Evolutionary conservation across 1,140 invertebrate species (phyloP).

Genomic region (Pachypeltis micranthus): DNA sequence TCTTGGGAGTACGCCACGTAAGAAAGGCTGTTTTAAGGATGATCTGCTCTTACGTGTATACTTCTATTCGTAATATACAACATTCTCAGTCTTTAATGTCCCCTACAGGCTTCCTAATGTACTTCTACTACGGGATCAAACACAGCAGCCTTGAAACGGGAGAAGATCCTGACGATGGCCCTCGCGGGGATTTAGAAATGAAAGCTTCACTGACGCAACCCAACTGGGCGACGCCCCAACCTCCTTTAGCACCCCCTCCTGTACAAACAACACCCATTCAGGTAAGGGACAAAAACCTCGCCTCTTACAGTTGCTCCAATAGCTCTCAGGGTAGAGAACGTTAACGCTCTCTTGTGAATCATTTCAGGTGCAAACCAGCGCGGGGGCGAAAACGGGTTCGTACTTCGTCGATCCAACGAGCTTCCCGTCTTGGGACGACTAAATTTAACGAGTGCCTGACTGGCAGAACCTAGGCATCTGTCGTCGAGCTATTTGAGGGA

Average conservation of each 20-base stretch:
- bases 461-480: too few relatives aligned
- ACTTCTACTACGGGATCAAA: conserved; percentile 85
- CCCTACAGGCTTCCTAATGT: conserved; percentile 62
- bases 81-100: not conserved
- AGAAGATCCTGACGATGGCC: conserved; percentile 34
- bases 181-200: not conserved
- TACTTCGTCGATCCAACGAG: conserved; percentile 37
- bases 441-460: too few relatives aligned
- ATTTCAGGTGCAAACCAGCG: conserved; percentile 20
- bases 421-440: conserved; percentile 44
- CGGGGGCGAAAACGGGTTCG: conserved; percentile 17
- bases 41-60: too few relatives aligned
- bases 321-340: too few relatives aligned
- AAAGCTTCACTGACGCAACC: conserved; percentile 20
- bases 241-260: conserved; percentile 28
- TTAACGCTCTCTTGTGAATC: too few relatives aligned
- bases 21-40: too few relatives aligned
- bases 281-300: too few relatives aligned
- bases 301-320: too few relatives aligned
- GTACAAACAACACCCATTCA: conserved; percentile 36
- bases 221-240: conserved; percentile 25
- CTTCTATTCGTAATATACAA: too few relatives aligned
- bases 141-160: conserved; percentile 64
- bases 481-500: too few relatives aligned
- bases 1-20: too few relatives aligned